phyloP scores from a whole-genome alignment of 2,888 invertebrate genomes.

The Tinea trinotella region DNA sequence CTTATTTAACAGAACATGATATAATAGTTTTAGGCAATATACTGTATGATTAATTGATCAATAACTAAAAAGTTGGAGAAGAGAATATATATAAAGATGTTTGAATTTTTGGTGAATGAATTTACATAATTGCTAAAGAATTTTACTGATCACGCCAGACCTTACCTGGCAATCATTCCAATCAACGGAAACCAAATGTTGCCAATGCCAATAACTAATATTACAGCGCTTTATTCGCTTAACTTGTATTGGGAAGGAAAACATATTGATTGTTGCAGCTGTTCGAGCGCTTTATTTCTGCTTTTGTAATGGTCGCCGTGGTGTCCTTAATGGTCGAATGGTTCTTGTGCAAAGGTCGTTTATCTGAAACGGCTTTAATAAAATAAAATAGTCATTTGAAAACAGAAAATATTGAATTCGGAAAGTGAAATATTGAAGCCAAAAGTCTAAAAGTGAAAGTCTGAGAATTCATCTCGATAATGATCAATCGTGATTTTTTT shows the following conservation, averaged over 20 bases:
- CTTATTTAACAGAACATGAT: not conserved
- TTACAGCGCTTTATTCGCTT: not conserved
- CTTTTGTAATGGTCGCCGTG: conserved; percentile 41
- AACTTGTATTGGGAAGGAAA: not conserved
- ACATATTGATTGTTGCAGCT: not conserved
- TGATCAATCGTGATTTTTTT: conserved; percentile 29
- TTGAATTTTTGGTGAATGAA: conserved; percentile 28
- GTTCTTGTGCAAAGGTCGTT: conserved; percentile 53
- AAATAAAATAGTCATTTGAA: conserved; percentile 25
- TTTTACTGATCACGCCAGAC: conserved; percentile 30
- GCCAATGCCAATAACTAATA: conserved; percentile 9
- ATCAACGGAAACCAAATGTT: conserved; percentile 26
- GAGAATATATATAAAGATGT: not conserved
- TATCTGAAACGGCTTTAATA: conserved; percentile 41
- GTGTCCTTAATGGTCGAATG: conserved; percentile 55
- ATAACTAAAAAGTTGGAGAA: not conserved
- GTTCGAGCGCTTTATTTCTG: conserved; percentile 29
- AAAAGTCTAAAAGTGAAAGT: conserved; percentile 23
- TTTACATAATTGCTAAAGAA: conserved; percentile 33
- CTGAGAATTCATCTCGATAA: conserved; percentile 31
- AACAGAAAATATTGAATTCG: conserved; percentile 17
- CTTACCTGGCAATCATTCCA: conserved; percentile 29
- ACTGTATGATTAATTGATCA: no score
- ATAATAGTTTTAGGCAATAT: no score
- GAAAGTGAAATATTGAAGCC: no score